Base-by-base conservation (phyloP, 2,888 invertebrate genomes). In the Platycheirus rosarum region DNA sequence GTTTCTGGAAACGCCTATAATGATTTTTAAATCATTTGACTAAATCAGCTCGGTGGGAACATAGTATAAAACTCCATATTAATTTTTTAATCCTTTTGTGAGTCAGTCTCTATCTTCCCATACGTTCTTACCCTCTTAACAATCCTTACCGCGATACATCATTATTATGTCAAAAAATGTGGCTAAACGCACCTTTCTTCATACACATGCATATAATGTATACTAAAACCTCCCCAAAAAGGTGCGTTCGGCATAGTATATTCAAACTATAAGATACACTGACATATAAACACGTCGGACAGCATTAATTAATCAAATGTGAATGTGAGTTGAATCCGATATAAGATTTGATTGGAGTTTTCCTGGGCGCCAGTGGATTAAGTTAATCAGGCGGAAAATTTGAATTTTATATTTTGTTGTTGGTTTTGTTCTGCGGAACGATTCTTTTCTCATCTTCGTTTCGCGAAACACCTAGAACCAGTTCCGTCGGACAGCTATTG, bases 241-340 rank as follows among this genome's bases (percentile, higher is more conserved):
- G 82, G 82, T 82, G 82, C 71, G 82, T 53, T 77, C 55, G 76
- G 18, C 65, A 60, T 69, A n/a, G n/a, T n/a, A 14, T 40, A 57
- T 35, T 48, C 46, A 65, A 65, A 63, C 44, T 48, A 70, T 44
- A 60, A 42, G 60, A 18, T 60, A 60, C 55, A 62, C 70, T 68
- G 68, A 65, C 62, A 73, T 71, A 68, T 68, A 68, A 77, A 77
- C 77, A 68, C 77, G 71, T 73, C 68, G 62, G 60, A 40, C 66
- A 70, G 63, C 71, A 73, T 82, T 82, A 82, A 82, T 82, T 82
- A 77, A 82, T 82, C 82, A 68, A 57, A 57, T 73, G 71, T 23
- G 48, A 82, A 73, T 79, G 82, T 73, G 82, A 82, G 68, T 20
- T 49, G 77, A 77, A 82, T 82, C 66, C 57, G 63, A 68, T 77